Evolutionary conservation across 92 coral and sea anemone species (phyloP).

Genomic region (Epizoanthus illoricatus): DNA sequence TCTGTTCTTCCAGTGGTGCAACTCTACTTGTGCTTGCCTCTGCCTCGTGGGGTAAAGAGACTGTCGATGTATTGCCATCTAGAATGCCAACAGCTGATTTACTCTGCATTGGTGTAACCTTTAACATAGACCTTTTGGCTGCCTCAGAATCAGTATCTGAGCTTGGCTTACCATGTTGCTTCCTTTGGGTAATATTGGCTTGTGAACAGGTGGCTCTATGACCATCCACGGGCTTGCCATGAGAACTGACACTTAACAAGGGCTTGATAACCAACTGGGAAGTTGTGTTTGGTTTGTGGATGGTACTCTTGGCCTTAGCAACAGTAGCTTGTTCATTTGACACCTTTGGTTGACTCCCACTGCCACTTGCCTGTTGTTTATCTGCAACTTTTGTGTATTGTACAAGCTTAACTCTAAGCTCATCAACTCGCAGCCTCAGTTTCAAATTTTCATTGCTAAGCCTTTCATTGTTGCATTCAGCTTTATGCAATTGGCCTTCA

Average conservation of each 20-base stretch:
- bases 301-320: background rate
- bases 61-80: background rate
- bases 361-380: background rate
- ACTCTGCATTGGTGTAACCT: constrained; percentile 31
- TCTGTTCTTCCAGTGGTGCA: background rate
- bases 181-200: background rate
- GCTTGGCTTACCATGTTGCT: background rate
- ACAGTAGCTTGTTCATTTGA: background rate
- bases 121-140: background rate
- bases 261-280: background rate
- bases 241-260: background rate
- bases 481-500: constrained; percentile 79
- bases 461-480: constrained; percentile 77
- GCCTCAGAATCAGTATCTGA: background rate
- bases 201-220: background rate
- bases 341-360: background rate
- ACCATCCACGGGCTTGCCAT: background rate
- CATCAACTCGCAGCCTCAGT: constrained; percentile 83
- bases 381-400: constrained; percentile 16
- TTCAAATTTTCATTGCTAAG: constrained; percentile 80
- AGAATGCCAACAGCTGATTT: background rate
- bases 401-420: constrained; percentile 71
- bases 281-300: background rate
- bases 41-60: background rate
- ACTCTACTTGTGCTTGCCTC: background rate